Evolutionary conservation across 1,140 invertebrate genomes (phyloP), one percentile per base, ranked within the genome.

Genomic region (Diachasmimorpha longicaudata): DNA sequence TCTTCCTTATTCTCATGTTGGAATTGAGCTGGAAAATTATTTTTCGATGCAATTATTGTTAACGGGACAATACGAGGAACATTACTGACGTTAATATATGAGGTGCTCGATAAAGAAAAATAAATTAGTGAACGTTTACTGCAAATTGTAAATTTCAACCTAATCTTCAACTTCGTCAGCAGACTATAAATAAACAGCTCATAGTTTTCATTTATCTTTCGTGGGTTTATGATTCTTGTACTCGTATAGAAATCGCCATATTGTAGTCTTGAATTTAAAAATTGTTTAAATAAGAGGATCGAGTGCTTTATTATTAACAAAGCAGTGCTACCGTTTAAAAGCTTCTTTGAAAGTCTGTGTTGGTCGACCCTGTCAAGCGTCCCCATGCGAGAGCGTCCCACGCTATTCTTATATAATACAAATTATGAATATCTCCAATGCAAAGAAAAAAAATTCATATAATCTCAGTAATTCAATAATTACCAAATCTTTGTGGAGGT

Each of bases 401-500:
- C 77, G 69, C 79, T 74, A 42, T 58, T 74, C 66, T 80, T 80
- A 80, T 48, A 66, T 80, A 80, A 80, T 72, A 23, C 0, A 1
- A 58, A 58, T 58, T 13, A 3, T 13, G n/a, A 63, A 25, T 63
- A 11, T 25, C 58, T 63, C 21, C 2, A 25, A 1, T 58, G 31
- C 2, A 16, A 8, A 16, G 19, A 63, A 31, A 63, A 23, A 31
- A 63, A 63, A 25, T 9, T 31, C 10, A 10, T 13, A 5, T 36
- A 36, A 44, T 36, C 23, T 11, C 16, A 31, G 13, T 68, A 23
- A 31, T 36, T 6, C 19, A 55, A 44, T 46, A 72, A 77, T 93
- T 89, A 98, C 97, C 93, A 99, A 93, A 91, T 99, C 97, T 92
- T 97, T 97, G 88, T 99, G 97, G 70, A 99, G 92, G 88, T 99